A percentile compares a stretch with the other conserved stretches of the same genome.
These are phyloP conservation scores for Eurypyga helias DNA, from an alignment of 2,113 vertebrate species.

Conservation along the genomic window DNA sequence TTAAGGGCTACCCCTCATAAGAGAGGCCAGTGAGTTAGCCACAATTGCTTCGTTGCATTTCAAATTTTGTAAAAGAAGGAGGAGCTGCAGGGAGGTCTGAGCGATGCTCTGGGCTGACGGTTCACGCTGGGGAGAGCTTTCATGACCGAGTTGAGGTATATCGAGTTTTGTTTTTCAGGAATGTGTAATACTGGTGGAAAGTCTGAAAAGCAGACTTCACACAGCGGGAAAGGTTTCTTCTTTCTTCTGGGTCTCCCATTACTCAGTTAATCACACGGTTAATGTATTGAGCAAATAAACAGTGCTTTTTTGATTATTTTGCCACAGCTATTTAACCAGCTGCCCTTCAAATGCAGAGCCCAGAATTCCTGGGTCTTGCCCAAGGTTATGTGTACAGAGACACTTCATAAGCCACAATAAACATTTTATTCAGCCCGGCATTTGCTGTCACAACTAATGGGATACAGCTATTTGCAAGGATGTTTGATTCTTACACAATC, in stretches of 20 bases:
- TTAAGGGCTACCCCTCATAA: background rate
- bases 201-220: background rate
- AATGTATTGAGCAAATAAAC: constrained; percentile 40
- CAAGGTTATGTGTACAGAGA: constrained; percentile 49
- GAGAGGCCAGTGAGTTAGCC: background rate
- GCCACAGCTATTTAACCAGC: background rate
- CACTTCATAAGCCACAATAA: constrained; percentile 43
- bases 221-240: background rate
- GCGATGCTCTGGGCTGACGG: accelerated
- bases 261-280: constrained; percentile 2
- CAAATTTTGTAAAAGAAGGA: background rate
- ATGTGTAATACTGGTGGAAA: background rate
- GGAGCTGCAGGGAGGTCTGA: background rate
- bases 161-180: background rate
- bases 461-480: constrained; percentile 23
- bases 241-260: constrained; percentile 1
- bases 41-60: background rate
- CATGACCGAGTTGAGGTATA: background rate
- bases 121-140: background rate
- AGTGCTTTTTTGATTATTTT: constrained; percentile 24
- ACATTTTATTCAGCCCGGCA: constrained; percentile 28
- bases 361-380: constrained; percentile 45
- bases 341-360: constrained; percentile 23
- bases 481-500: constrained; percentile 30
- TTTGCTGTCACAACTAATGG: background rate